These are phyloP conservation scores for Yasuhikotakia modesta DNA, from an alignment of 2,797 vertebrate species.

Conservation along the genomic window DNA sequence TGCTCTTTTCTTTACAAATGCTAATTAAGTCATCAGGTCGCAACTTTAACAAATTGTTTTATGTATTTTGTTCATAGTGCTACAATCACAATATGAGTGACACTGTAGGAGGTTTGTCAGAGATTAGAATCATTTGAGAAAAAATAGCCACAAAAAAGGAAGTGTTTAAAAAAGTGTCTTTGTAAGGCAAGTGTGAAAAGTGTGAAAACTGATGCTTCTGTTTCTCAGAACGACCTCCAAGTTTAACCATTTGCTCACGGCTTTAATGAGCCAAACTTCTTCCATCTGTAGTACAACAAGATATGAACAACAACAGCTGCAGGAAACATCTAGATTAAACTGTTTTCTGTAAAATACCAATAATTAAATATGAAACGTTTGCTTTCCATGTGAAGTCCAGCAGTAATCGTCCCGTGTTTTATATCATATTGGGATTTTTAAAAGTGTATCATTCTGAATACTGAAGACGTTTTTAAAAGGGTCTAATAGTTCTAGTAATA, in stretches of 20 bases:
- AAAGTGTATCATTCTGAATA: no score
- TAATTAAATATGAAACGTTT: not conserved
- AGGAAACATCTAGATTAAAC: not conserved
- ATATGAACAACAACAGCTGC: not conserved
- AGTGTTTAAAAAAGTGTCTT: not conserved
- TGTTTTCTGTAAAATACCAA: not conserved
- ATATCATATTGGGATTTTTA: not conserved
- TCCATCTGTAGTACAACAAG: not conserved
- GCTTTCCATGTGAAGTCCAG: not conserved
- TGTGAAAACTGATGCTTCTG: conserved; percentile 25
- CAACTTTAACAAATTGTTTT: no score
- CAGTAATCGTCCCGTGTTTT: not conserved
- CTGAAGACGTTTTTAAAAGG: no score
- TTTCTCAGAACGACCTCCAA: conserved; percentile 26
- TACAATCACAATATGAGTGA: not conserved
- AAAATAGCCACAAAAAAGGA: conserved; percentile 22
- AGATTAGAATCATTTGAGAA: not conserved
- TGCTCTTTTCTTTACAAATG: not conserved
- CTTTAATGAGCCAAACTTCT: not conserved
- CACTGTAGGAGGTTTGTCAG: not conserved
- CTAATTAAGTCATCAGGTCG: not conserved
- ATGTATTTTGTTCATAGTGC: not conserved
- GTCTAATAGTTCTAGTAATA: no score
- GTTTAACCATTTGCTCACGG: conserved; percentile 42
- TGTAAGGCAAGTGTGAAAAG: not conserved